These are phyloP conservation scores for Eupithecia subfuscata DNA, from an alignment of 2,888 invertebrate species.

Conservation along the genomic window DNA sequence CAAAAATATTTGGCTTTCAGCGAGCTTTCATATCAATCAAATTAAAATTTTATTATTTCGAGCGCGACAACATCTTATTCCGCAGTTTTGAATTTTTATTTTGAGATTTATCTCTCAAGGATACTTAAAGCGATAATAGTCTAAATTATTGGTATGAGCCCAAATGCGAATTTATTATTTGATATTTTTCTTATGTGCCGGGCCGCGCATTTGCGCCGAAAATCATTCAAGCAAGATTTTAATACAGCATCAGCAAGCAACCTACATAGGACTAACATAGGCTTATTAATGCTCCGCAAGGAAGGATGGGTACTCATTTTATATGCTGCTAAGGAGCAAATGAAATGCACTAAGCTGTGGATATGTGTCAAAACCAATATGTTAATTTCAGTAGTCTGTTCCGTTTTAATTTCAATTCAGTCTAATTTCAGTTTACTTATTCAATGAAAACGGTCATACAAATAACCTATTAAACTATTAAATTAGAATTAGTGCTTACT, in stretches of 20 bases:
- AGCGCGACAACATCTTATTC: constrained; percentile 24
- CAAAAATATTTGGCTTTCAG: constrained; percentile 40
- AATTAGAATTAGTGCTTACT: too few relatives aligned
- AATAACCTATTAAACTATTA: not conserved
- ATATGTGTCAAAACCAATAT: not conserved
- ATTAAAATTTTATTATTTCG: constrained; percentile 30
- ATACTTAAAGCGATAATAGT: not conserved
- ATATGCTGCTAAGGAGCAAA: not conserved
- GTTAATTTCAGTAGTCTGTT: not conserved
- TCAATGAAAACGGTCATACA: not conserved
- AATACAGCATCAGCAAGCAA: not conserved
- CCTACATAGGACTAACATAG: not conserved
- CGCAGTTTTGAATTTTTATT: constrained; percentile 30
- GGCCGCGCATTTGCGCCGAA: not conserved
- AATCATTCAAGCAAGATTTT: not conserved
- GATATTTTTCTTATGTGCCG: not conserved
- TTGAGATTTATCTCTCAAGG: constrained; percentile 1
- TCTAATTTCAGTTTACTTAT: not conserved
- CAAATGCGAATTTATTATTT: not conserved
- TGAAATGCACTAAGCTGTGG: not conserved
- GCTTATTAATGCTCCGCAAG: not conserved
- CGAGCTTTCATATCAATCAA: constrained; percentile 36
- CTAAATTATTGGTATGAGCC: not conserved
- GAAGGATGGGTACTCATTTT: not conserved
- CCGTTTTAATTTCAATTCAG: not conserved